phyloP scores from a whole-genome alignment of 2,888 invertebrate genomes.

The Schrankia costaestrigalis region DNA sequence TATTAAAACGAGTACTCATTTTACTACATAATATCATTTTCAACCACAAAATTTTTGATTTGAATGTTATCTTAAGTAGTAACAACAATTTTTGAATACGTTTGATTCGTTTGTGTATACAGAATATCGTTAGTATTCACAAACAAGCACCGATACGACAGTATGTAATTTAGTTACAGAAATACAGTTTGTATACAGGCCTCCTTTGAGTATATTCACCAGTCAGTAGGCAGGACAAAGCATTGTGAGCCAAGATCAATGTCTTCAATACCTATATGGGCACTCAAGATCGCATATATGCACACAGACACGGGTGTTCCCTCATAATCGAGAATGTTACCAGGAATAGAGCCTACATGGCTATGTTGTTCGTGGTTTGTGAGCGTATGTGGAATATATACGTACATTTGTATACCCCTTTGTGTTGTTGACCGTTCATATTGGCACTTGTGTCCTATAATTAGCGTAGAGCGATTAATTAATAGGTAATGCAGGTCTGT shows the following conservation, averaged over 20 bases:
- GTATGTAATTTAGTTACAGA: slow-evolving; percentile 53
- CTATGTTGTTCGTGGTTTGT: slow-evolving; percentile 8
- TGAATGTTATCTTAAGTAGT: too few relatives aligned
- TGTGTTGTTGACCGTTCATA: slow-evolving; percentile 60
- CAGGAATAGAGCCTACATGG: slow-evolving; percentile 12
- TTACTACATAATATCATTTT: too few relatives aligned
- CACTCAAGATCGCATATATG: slow-evolving; percentile 51
- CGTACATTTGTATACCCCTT: slow-evolving; percentile 34
- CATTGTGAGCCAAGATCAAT: slow-evolving; percentile 67
- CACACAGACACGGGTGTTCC: slow-evolving; percentile 31
- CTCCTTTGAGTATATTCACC: slow-evolving; percentile 57
- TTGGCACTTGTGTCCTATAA: slow-evolving; percentile 66
- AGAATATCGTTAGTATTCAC: too few relatives aligned
- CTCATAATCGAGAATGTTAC: slow-evolving; percentile 45
- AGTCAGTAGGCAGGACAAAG: slow-evolving; percentile 59
- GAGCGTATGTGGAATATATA: slow-evolving; percentile 10
- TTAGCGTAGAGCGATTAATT: slow-evolving; percentile 74
- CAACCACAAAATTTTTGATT: too few relatives aligned
- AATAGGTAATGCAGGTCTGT: slow-evolving; percentile 64
- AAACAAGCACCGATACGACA: background rate
- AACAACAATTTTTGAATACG: too few relatives aligned
- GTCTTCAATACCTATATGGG: slow-evolving; percentile 56
- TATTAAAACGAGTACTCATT: too few relatives aligned
- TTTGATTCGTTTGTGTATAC: too few relatives aligned
- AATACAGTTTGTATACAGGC: slow-evolving; percentile 53